These are phyloP conservation scores for Folsomia manolachei DNA, from an alignment of 2,888 invertebrate species.

Conservation along the genomic window DNA sequence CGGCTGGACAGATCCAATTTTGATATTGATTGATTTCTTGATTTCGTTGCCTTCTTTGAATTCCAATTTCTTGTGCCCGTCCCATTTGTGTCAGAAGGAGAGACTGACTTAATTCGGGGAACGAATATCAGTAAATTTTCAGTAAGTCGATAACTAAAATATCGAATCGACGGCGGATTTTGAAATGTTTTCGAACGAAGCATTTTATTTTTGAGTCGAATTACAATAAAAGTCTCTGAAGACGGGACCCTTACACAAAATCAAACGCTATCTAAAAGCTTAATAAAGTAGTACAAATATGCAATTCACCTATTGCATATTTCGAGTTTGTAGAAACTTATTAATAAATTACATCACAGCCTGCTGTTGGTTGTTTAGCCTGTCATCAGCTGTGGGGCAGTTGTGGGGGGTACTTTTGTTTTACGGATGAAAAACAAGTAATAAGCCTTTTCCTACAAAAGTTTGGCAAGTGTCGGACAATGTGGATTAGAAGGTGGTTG, in stretches of 20 bases:
- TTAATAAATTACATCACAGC: background rate
- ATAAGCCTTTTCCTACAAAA: slow-evolving; percentile 9
- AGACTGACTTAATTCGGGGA: background rate
- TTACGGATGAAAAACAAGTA: background rate
- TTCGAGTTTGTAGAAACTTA: background rate
- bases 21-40: background rate
- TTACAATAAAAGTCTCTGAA: background rate
- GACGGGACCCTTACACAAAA: background rate
- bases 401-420: background rate
- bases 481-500: slow-evolving; percentile 19
- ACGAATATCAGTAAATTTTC: background rate
- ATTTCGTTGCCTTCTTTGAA: background rate
- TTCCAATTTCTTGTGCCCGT: background rate
- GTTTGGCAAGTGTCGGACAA: slow-evolving; percentile 12
- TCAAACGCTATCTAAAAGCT: background rate
- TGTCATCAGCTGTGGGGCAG: background rate
- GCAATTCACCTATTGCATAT: background rate
- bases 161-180: too few species aligned
- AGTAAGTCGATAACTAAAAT: background rate
- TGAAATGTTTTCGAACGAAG: background rate
- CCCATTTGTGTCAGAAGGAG: background rate
- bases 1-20: background rate
- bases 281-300: background rate
- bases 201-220: background rate
- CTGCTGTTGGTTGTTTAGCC: too few species aligned